A percentile compares a stretch with the other conserved stretches of the same genome.
Evolutionary conservation across 2,113 vertebrate species (phyloP).

Genomic region (Nothoprocta perdicaria): DNA sequence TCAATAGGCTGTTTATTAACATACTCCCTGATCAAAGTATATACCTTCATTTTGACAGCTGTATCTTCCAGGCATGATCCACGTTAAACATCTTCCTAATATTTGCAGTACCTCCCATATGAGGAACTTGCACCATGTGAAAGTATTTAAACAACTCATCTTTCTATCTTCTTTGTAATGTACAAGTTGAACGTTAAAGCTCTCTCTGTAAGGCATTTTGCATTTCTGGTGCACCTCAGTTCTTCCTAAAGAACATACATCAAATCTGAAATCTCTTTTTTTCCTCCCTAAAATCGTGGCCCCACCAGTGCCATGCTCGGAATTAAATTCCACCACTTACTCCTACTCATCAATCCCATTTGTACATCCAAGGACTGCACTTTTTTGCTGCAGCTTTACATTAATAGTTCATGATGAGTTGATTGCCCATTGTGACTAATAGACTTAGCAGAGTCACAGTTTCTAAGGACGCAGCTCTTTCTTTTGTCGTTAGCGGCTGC

Average conservation of each 20-base stretch:
- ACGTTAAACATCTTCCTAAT: neutral
- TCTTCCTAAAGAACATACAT: neutral
- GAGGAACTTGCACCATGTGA: neutral
- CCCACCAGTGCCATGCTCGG: fast-evolving
- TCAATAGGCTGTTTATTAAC: neutral
- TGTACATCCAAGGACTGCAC: neutral
- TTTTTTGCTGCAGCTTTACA: neutral
- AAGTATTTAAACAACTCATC: neutral
- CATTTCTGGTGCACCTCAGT: neutral
- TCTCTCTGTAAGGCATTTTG: neutral
- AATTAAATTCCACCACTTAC: fast-evolving
- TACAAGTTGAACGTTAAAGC: neutral
- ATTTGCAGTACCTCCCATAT: neutral
- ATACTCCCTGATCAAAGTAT: neutral
- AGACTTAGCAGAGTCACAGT: neutral
- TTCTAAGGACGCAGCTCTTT: neutral
- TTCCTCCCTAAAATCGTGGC: neutral
- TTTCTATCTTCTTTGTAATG: neutral
- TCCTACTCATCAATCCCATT: neutral
- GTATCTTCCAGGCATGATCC: neutral
- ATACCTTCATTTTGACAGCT: neutral
- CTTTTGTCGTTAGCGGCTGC: neutral
- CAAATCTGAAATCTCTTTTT: neutral
- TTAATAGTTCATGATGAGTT: neutral
- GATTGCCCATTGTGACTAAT: neutral